A percentile compares a stretch with the other conserved stretches of the same genome.
Evolutionary conservation across 2,888 invertebrate species (phyloP).

Genomic region (Cryptocephalus moraei): DNA sequence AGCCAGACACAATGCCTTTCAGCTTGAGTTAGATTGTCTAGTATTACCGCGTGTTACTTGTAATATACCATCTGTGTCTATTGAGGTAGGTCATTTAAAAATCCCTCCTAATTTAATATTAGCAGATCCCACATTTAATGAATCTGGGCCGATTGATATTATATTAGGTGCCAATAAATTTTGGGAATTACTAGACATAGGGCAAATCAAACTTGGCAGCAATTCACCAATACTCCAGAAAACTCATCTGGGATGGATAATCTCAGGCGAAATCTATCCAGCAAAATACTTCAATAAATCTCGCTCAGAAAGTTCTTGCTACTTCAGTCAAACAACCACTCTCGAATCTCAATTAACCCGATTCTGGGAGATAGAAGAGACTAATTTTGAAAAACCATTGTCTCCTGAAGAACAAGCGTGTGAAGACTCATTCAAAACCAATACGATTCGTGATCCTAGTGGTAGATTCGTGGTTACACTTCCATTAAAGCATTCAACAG

Average conservation of each 20-base stretch:
- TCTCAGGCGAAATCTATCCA: no score
- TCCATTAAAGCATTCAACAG: no score
- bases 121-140: slow-evolving; percentile 4
- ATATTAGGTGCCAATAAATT: slow-evolving; percentile 6
- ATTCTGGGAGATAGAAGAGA: neutral
- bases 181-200: slow-evolving; percentile 3
- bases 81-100: neutral
- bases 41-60: slow-evolving; percentile 1
- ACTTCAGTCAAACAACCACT: no score
- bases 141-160: slow-evolving; percentile 2
- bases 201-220: slow-evolving; percentile 4
- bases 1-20: neutral
- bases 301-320: no score
- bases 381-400: neutral
- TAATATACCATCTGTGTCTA: neutral
- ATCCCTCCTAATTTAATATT: neutral
- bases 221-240: slow-evolving; percentile 5
- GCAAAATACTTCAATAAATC: no score
- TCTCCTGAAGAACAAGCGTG: slow-evolving; percentile 2
- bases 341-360: neutral
- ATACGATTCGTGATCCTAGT: neutral
- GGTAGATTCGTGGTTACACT: neutral
- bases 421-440: neutral
- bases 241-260: no score
- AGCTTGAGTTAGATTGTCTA: neutral